Conservation (phyloP, 2,797 vertebrate species). For the Diplodus sargus region DNA sequence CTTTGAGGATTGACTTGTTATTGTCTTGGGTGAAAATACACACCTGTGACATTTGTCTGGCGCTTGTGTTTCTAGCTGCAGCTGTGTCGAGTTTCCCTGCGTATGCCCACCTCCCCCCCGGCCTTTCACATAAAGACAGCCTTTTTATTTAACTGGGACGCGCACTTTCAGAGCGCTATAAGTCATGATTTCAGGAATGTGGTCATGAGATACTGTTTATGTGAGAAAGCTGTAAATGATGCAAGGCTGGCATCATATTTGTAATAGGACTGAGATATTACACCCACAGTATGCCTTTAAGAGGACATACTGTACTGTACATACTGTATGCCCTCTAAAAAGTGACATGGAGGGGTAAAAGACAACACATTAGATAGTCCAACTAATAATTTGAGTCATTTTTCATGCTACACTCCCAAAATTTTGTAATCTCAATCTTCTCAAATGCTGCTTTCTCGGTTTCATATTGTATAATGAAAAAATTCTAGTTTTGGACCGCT, state of each 20-base stretch:
- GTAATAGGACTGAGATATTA: conserved; percentile 6
- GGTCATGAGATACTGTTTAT: conserved; percentile 16
- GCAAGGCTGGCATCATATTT: not conserved
- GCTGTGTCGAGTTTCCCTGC: conserved; percentile 58
- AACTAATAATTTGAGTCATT: not conserved
- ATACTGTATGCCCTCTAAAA: not conserved
- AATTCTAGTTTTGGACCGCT: not conserved
- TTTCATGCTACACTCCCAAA: not conserved
- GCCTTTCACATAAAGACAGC: conserved; percentile 43
- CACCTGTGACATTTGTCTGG: conserved; percentile 73
- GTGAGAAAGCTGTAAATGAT: conserved; percentile 1
- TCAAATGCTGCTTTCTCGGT: not conserved
- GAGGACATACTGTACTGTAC: not conserved
- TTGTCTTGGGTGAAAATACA: conserved; percentile 65
- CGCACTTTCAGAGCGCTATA: conserved; percentile 5
- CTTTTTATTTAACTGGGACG: conserved; percentile 43
- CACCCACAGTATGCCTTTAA: not conserved
- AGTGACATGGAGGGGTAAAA: not conserved
- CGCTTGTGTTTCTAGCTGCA: conserved; percentile 55
- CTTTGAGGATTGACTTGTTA: conserved; percentile 57
- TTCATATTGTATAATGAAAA: not conserved
- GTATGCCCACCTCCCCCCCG: not conserved
- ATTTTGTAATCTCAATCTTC: not conserved
- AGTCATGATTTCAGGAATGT: conserved; percentile 24
- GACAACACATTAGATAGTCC: not conserved